Conservation (phyloP, 2,797 vertebrate genomes). For the Nannoperca obscura region DNA sequence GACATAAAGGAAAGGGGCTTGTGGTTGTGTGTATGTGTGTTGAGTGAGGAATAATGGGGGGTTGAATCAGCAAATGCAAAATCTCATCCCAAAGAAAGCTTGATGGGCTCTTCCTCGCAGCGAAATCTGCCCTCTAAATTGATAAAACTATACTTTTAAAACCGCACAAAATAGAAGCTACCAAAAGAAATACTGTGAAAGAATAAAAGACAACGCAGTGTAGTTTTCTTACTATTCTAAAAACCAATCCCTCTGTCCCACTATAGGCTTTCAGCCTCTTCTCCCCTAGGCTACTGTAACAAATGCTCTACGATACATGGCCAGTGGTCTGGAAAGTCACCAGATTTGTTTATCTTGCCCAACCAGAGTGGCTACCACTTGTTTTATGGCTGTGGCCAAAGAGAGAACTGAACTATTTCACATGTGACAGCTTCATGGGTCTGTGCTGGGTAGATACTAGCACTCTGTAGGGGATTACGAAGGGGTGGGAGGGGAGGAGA, state of each 20-base stretch:
- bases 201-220: not conserved
- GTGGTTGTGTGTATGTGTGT: slow-evolving; percentile 5
- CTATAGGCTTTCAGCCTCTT: not conserved
- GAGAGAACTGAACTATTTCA: slow-evolving; percentile 36
- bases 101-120: not conserved
- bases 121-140: not conserved
- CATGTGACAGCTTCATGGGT: slow-evolving; percentile 58
- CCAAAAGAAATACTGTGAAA: not conserved
- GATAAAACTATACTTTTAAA: not conserved
- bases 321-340: slow-evolving; percentile 48
- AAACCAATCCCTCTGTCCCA: not conserved
- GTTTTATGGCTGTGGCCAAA: slow-evolving; percentile 38
- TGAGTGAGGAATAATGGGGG: not conserved
- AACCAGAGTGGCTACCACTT: slow-evolving; percentile 59
- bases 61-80: slow-evolving; percentile 15
- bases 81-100: slow-evolving; percentile 3
- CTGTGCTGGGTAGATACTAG: slow-evolving; percentile 39
- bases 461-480: not conserved
- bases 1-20: slow-evolving; percentile 51
- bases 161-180: not conserved
- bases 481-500: not conserved
- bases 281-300: not conserved
- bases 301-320: slow-evolving; percentile 32
- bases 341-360: slow-evolving; percentile 72
- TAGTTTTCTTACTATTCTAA: not conserved